phyloP scores from a whole-genome alignment of 1,140 invertebrate genomes.

The Trichomalopsis sarcophagae region DNA sequence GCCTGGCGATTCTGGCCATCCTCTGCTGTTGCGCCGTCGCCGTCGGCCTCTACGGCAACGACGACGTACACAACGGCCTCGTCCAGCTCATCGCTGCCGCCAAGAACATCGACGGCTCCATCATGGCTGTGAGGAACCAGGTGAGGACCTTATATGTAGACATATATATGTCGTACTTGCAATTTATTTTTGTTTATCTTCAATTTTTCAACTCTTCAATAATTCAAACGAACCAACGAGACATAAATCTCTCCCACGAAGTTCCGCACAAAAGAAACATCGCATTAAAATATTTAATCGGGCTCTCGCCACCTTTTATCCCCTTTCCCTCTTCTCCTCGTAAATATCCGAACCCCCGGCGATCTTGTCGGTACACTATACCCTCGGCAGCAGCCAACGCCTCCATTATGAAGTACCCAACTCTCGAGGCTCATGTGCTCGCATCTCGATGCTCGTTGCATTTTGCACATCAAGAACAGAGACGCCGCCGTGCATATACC shows the following conservation, averaged over 20 bases:
- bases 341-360: not conserved
- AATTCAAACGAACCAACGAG: too few relatives aligned
- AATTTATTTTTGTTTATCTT: too few relatives aligned
- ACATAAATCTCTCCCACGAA: too few relatives aligned
- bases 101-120: slow-evolving; percentile 84
- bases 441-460: not conserved
- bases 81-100: slow-evolving; percentile 86
- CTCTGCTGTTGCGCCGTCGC: slow-evolving; percentile 86
- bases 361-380: not conserved
- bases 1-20: slow-evolving; percentile 88
- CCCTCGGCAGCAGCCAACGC: not conserved
- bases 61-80: slow-evolving; percentile 93
- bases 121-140: slow-evolving; percentile 85
- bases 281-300: not conserved
- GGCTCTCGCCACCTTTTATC: not conserved
- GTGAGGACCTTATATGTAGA: slow-evolving; percentile 66
- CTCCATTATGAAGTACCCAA: not conserved
- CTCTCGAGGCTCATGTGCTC: not conserved
- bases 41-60: slow-evolving; percentile 93
- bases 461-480: not conserved
- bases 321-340: not conserved
- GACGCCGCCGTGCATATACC: too few relatives aligned
- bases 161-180: too few relatives aligned
- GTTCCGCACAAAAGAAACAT: not conserved
- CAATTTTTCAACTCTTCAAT: too few relatives aligned